These are phyloP conservation scores for Aphelenchoides besseyi DNA, from an alignment of 1,140 invertebrate species.

Conservation along the genomic window DNA sequence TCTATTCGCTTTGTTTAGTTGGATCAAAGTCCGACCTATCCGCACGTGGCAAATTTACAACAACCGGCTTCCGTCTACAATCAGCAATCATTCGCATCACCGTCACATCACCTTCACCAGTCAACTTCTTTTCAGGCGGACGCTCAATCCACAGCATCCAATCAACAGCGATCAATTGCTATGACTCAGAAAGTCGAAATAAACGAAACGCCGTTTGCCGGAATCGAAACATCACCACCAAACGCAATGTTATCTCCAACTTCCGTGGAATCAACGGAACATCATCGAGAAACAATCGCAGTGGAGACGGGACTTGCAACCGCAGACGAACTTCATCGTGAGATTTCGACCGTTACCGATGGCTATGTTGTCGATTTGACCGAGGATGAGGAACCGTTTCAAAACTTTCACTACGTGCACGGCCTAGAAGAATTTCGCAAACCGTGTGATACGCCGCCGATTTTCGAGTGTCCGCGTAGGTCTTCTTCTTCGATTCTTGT, in stretches of 20 bases:
- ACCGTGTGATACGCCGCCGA: slow-evolving; percentile 22
- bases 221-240: background rate
- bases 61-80: background rate
- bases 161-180: too few relatives aligned
- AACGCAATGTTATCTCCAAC: background rate
- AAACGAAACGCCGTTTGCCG: background rate
- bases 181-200: background rate
- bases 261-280: background rate
- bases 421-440: slow-evolving; percentile 39
- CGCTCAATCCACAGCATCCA: too few relatives aligned
- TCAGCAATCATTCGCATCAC: too few relatives aligned
- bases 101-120: too few relatives aligned
- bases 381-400: background rate
- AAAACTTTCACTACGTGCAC: slow-evolving; percentile 31
- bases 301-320: background rate
- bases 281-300: background rate
- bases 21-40: background rate
- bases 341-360: background rate
- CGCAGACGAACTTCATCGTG: background rate
- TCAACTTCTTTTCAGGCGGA: too few relatives aligned
- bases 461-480: slow-evolving; percentile 35
- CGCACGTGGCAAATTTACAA: background rate
- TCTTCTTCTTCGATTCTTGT: background rate
- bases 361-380: background rate
- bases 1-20: background rate